phyloP scores from a whole-genome alignment of 2,888 invertebrate genomes.

The Habrosyne pyritoides region DNA sequence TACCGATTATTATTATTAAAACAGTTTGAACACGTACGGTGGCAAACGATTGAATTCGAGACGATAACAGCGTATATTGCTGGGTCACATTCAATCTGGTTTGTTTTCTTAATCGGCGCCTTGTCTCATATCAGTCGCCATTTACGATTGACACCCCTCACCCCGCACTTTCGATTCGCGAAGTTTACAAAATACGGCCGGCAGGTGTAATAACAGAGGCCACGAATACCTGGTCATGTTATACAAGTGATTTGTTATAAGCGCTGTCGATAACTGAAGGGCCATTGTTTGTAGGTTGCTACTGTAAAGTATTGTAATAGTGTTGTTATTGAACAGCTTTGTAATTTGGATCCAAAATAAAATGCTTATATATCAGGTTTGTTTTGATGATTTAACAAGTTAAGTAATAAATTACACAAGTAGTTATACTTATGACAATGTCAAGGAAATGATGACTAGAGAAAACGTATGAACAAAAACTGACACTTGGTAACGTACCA shows the following conservation, averaged over 20 bases:
- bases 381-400: neutral
- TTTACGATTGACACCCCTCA: constrained; percentile 31
- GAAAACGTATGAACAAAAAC: too few species aligned
- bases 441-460: too few species aligned
- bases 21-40: constrained; percentile 24
- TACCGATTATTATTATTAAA: neutral
- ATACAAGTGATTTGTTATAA: constrained; percentile 65
- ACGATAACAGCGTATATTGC: constrained; percentile 59
- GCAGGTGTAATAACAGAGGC: constrained; percentile 46
- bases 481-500: too few species aligned
- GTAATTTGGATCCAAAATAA: constrained; percentile 6
- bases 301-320: constrained; percentile 53
- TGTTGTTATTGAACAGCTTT: constrained; percentile 42
- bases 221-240: constrained; percentile 46
- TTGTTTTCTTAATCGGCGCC: constrained; percentile 71
- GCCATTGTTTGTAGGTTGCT: constrained; percentile 66
- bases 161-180: constrained; percentile 21
- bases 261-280: constrained; percentile 63
- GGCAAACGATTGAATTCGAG: constrained; percentile 48
- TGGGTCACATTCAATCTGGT: constrained; percentile 54
- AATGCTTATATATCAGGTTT: neutral
- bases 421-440: neutral
- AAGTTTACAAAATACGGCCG: constrained; percentile 19
- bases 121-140: constrained; percentile 52
- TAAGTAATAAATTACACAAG: neutral